phyloP scores from a whole-genome alignment of 1,140 invertebrate genomes.

The Hylaeus anthracinus region DNA sequence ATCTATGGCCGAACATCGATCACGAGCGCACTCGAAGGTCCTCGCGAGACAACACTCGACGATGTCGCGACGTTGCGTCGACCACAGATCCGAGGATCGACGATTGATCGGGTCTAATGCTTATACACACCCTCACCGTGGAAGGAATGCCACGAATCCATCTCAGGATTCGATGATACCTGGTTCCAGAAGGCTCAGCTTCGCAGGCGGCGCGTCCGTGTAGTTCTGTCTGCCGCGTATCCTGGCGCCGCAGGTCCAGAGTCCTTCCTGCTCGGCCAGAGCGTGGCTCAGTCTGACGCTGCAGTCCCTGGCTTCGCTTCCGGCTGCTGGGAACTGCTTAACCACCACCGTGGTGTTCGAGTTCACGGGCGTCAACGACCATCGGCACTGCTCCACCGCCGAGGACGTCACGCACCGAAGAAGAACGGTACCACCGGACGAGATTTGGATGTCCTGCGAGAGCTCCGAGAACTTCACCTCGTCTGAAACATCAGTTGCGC shows the following conservation, averaged over 20 bases:
- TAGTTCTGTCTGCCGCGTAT: conserved; percentile 72
- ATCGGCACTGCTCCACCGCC: conserved; percentile 77
- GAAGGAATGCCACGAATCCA: conserved; percentile 39
- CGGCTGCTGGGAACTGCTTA: conserved; percentile 75
- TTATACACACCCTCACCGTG: conserved; percentile 40
- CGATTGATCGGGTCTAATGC: conserved; percentile 32
- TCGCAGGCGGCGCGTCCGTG: conserved; percentile 78
- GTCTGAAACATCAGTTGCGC: conserved; percentile 58
- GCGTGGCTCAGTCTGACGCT: conserved; percentile 76
- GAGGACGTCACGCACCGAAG: conserved; percentile 75
- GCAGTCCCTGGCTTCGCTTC: conserved; percentile 75
- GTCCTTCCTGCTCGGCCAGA: conserved; percentile 74
- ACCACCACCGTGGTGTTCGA: conserved; percentile 78
- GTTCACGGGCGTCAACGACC: conserved; percentile 76
- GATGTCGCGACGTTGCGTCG: conserved; percentile 15
- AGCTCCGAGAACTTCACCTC: conserved; percentile 77
- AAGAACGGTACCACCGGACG: conserved; percentile 73
- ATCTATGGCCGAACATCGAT: conserved; percentile 41
- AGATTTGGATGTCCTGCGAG: conserved; percentile 77
- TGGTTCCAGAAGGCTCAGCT: conserved; percentile 78
- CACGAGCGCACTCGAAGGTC: background rate
- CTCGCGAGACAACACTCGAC: conserved; percentile 1
- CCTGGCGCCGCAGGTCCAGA: conserved; percentile 78
- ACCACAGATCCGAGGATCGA: conserved; percentile 44
- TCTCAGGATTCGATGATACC: conserved; percentile 75